phyloP scores from a whole-genome alignment of 2,888 invertebrate species.

The Amorpha juglandis region DNA sequence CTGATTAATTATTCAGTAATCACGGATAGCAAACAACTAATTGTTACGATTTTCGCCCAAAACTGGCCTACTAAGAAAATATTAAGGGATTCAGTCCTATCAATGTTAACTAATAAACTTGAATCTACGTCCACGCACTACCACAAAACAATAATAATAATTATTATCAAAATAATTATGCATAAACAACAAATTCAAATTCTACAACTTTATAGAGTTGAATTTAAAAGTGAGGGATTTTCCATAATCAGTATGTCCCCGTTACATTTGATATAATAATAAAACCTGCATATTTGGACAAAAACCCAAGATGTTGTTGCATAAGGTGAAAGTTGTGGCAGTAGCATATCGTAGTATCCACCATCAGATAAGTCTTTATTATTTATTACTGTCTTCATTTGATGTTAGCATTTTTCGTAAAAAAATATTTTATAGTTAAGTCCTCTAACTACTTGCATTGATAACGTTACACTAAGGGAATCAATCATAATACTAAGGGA shows the following conservation, averaged over 20 bases:
- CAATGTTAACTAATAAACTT: too few species aligned
- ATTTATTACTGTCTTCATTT: background rate
- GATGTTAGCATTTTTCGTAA: background rate
- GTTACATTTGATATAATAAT: background rate
- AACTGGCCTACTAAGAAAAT: too few species aligned
- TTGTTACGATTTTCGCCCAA: too few species aligned
- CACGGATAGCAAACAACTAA: too few species aligned
- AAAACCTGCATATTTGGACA: background rate
- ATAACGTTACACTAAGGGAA: too few species aligned
- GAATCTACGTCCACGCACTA: too few species aligned
- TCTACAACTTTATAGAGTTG: background rate
- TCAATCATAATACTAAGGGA: too few species aligned
- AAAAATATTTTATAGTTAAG: too few species aligned
- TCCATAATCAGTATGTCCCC: background rate
- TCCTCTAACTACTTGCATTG: too few species aligned
- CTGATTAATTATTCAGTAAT: too few species aligned
- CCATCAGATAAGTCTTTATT: background rate
- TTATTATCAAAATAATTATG: background rate
- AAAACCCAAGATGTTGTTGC: slow-evolving; percentile 1
- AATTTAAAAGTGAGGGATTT: background rate
- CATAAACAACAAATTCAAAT: background rate
- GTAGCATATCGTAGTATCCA: background rate
- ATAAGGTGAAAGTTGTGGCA: slow-evolving; percentile 3
- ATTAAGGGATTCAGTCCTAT: too few species aligned
- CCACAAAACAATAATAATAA: too few species aligned